Evolutionary conservation across 2,113 vertebrate genomes (phyloP), one percentile per base, ranked within the genome.

Genomic region (Vidua macroura): DNA sequence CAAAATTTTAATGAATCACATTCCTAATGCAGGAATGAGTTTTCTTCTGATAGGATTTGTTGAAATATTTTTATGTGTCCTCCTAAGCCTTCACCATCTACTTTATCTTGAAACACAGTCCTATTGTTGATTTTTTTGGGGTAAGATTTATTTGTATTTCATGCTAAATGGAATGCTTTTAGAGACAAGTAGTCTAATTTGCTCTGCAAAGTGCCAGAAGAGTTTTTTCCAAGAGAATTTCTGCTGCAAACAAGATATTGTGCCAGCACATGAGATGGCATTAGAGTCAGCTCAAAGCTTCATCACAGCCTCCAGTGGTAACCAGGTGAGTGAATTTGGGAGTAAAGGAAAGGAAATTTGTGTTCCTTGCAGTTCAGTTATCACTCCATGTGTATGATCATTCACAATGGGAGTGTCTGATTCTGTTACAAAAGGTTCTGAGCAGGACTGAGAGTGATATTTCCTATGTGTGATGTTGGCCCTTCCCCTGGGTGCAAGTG

Each of bases 361-460:
- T 5, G 1, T 27, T 79, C 20, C 53, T 79, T 3, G 1, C 11
- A 28, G 30, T 25, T 87, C 28, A 69, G 35, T 20, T 66, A 5
- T 41, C 5, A 2, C 8, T 73, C 68, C 2, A 0, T 62, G 7
- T 21, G 6, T 12, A n/a, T 13, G 7, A 28, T 49, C 31, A n/a
- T 19, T 55, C 49, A 30, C 25, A 69, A 6, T 33, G 53, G 59
- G 13, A 1, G 0, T 31, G 11, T 30, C 41, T 68, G 64, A 20
- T 4, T 23, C 8, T 49, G 17, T 2, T 17, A 13, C 44, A 49
- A 46, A 79, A 60, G 22, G 51, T 31, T 7, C 33, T 51, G 33
- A 91, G 62, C n/a, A 37, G 39, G n/a, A 60, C 15, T 59, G 31
- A 44, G 41, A 48, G 22, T 41, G 46, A 1, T 3, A 41, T 75